Conservation (phyloP, 2,888 invertebrate species). For the Eristalis pertinax region DNA sequence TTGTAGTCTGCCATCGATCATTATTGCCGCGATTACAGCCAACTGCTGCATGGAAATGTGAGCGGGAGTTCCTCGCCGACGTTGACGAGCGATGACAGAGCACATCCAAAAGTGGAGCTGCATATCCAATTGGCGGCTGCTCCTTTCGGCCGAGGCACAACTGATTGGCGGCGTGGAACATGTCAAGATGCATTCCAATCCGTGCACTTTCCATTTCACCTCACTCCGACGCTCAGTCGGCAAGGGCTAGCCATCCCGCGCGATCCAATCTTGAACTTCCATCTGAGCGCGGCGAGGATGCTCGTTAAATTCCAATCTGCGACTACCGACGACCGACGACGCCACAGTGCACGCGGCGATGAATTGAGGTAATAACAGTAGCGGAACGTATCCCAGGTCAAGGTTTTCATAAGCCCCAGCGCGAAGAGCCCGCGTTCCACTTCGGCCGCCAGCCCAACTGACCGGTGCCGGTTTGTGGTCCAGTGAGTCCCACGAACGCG, state of each 20-base stretch:
- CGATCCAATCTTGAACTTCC: constrained; percentile 47
- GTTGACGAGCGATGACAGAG: background rate
- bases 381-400: constrained; percentile 63
- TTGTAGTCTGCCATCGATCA: constrained; percentile 37
- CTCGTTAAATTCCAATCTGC: constrained; percentile 40
- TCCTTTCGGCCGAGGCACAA: background rate
- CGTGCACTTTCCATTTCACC: constrained; percentile 34
- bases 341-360: background rate
- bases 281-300: constrained; percentile 23
- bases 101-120: constrained; percentile 11
- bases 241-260: constrained; percentile 52
- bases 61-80: background rate
- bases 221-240: background rate
- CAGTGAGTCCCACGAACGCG: constrained; percentile 44
- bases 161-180: background rate
- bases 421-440: constrained; percentile 38
- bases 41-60: background rate
- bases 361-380: constrained; percentile 39
- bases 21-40: constrained; percentile 22
- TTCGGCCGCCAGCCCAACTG: constrained; percentile 42
- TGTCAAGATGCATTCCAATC: constrained; percentile 25
- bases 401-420: constrained; percentile 55
- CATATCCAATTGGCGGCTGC: background rate
- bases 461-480: constrained; percentile 60
- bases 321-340: background rate